phyloP scores from a whole-genome alignment of 2,797 vertebrate genomes.

The Xiphorhynchus erythropygius region DNA sequence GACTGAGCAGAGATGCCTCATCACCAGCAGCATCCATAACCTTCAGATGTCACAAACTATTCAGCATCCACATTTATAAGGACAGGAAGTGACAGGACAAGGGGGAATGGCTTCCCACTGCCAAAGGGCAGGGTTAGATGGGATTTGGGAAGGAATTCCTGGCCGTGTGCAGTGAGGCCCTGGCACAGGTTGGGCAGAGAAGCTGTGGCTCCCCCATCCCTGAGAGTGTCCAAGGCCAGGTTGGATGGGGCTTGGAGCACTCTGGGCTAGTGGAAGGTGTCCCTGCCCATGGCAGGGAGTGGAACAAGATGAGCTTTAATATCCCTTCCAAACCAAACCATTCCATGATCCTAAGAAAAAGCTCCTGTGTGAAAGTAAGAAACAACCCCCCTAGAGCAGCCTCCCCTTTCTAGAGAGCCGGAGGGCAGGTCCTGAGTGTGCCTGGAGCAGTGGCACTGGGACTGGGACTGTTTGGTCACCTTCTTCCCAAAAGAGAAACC shows the following conservation, averaged over 20 bases:
- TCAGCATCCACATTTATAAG: neutral
- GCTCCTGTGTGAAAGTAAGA: neutral
- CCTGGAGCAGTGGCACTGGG: neutral
- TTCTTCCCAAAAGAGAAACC: neutral
- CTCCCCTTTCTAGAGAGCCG: neutral
- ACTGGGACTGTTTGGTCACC: neutral
- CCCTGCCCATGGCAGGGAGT: neutral
- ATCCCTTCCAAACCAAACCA: neutral
- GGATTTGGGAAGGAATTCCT: neutral
- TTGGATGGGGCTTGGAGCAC: fast-evolving
- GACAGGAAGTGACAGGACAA: neutral
- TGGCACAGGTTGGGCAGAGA: neutral
- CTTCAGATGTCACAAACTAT: neutral
- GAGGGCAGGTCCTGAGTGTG: neutral
- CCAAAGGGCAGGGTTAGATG: neutral
- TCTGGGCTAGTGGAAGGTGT: neutral
- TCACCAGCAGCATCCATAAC: neutral
- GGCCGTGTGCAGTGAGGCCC: neutral
- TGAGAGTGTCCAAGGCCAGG: neutral
- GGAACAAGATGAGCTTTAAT: neutral
- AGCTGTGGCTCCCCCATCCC: neutral
- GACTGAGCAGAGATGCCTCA: neutral
- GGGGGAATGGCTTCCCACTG: neutral
- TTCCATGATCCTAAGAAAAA: neutral
- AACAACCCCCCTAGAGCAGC: fast-evolving